Evolutionary conservation across 2,888 invertebrate genomes (phyloP), one percentile per base, ranked within the genome.

Genomic region (Drosophila putrida): DNA sequence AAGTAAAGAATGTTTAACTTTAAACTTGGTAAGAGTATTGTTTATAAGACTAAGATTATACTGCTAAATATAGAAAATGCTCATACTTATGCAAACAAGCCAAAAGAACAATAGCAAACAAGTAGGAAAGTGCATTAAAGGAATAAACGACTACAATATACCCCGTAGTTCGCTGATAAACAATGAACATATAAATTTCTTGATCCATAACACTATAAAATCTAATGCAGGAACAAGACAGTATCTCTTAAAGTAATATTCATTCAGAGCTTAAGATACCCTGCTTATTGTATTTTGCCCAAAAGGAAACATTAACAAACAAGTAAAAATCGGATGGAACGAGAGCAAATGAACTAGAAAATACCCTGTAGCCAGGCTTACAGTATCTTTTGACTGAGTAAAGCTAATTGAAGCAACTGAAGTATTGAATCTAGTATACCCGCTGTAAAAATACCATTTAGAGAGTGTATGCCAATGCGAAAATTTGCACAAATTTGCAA

Each of bases 401-500:
- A 36, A 36, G 5, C 2, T 4, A 36, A 38, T 2, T 31, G 6
- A 31, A 31, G 3, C 31, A 31, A 3, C 3, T 20, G 20, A 2
- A 20, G 20, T 20, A 20, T 20, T 20, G 8, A 3, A 41, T 6
- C 11, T 20, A 6, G 5, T 6, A 6, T 38, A 15, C 9, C 27
- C 25, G 25, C 6, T 11, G 25, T 13, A 13, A 13, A 11, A 20
- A 3, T 43, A 10, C 0, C 15, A 0, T 20, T 41, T 11, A 1
- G n/a, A 25, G 20, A 50, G 41, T 39, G 54, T 43, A 54, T 43
- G 4, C 38, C 9, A n/a, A 13, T 46, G 28, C 39, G 28, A 62
- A 65, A 49, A 60, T 74, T 54, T 51, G 83, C 67, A 73, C 67
- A 69, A 58, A 71, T 65, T 68, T 71, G 50, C 78, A 74, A 80